Percentiles rank a stretch among this genome's conserved stretches.
These are phyloP conservation scores for Achatina immaculata DNA, from an alignment of 1,140 invertebrate genomes.

Conservation along the genomic window DNA sequence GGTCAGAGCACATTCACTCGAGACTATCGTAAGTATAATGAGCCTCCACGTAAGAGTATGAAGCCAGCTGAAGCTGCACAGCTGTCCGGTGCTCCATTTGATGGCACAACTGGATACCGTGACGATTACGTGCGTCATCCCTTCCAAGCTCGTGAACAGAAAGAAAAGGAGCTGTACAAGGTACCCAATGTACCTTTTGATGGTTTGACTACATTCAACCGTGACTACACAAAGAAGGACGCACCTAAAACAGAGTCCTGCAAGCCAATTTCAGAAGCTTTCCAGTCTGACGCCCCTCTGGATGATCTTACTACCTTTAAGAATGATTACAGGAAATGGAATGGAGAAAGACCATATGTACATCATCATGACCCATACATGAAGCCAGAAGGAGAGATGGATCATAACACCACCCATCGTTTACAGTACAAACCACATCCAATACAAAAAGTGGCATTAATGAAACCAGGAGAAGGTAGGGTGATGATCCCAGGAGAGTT, in stretches of 20 bases:
- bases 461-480: slow-evolving; percentile 51
- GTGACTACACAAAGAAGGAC: slow-evolving; percentile 65
- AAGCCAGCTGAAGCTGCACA: slow-evolving; percentile 62
- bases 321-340: slow-evolving; percentile 69
- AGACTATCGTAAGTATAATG: slow-evolving; percentile 64
- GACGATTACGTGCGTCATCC: slow-evolving; percentile 67
- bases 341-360: slow-evolving; percentile 59
- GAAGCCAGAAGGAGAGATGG: slow-evolving; percentile 70
- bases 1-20: slow-evolving; percentile 66
- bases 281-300: slow-evolving; percentile 63
- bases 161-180: slow-evolving; percentile 59
- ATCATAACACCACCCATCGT: slow-evolving; percentile 68
- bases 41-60: slow-evolving; percentile 56
- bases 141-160: slow-evolving; percentile 49
- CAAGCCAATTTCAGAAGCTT: slow-evolving; percentile 61
- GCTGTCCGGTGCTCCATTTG: slow-evolving; percentile 67
- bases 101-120: slow-evolving; percentile 67
- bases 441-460: slow-evolving; percentile 49
- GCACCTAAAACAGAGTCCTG: slow-evolving; percentile 55
- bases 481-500: slow-evolving; percentile 59
- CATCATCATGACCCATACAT: slow-evolving; percentile 60
- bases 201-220: slow-evolving; percentile 65
- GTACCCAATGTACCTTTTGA: slow-evolving; percentile 61
- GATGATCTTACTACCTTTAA: slow-evolving; percentile 67
- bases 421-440: slow-evolving; percentile 59